Evolutionary conservation across 2,113 vertebrate species (phyloP).

Genomic region (Bothrops jararaca): DNA sequence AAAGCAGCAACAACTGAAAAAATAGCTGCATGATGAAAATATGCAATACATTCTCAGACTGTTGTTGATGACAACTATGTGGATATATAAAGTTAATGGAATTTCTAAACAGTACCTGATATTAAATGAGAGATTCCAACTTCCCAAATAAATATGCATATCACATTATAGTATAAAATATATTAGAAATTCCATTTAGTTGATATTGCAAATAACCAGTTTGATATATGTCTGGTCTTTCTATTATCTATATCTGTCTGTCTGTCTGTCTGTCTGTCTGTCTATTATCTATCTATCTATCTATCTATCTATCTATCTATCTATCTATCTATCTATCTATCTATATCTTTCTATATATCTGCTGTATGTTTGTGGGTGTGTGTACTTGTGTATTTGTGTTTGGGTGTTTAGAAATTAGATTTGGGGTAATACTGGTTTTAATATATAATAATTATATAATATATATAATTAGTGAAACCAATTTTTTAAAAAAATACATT

Average conservation of each 20-base stretch:
- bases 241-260: no score
- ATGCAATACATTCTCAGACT: background rate
- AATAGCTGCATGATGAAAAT: background rate
- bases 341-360: no score
- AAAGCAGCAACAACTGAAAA: no score
- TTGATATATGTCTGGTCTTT: no score
- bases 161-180: background rate
- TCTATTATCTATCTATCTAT: no score
- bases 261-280: no score
- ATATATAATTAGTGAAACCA: no score
- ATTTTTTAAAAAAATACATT: background rate
- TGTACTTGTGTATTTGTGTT: no score
- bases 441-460: no score
- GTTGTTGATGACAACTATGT: background rate
- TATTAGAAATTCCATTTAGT: background rate
- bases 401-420: background rate
- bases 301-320: no score
- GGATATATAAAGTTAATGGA: background rate
- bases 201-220: background rate
- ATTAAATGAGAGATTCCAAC: background rate
- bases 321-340: no score
- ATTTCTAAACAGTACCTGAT: background rate
- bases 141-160: background rate
- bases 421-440: background rate
- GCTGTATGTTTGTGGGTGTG: no score